A percentile compares a stretch with the other conserved stretches of the same genome.
phyloP scores from a whole-genome alignment of 1,140 invertebrate genomes.

The Caenorhabditis remanei region DNA sequence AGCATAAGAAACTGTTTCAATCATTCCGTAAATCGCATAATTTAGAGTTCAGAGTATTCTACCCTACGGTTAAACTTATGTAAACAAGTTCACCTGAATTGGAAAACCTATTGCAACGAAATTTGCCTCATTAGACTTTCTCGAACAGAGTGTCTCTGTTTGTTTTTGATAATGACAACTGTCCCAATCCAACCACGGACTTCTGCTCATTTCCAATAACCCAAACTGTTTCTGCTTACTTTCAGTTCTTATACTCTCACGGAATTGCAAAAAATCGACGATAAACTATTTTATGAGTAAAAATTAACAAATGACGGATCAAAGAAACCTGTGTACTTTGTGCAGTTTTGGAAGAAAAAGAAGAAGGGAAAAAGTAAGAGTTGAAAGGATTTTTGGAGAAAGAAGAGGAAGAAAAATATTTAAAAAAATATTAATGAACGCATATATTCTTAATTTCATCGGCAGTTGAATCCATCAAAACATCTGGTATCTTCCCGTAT shows the following conservation, averaged over 20 bases:
- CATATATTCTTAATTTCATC: conserved; percentile 26
- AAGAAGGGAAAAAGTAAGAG: neutral
- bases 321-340: conserved; percentile 33
- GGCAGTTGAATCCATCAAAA: conserved; percentile 31
- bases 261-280: no score
- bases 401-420: neutral
- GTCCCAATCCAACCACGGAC: no score
- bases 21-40: no score
- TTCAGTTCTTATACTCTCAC: neutral
- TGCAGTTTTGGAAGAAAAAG: conserved; percentile 24
- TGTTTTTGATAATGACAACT: no score
- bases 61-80: no score
- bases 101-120: no score
- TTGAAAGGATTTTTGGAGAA: neutral
- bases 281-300: neutral
- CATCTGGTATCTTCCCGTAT: conserved; percentile 59
- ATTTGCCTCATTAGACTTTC: no score
- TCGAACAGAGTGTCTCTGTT: no score
- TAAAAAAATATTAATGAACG: neutral
- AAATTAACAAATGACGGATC: conserved; percentile 29
- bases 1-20: no score
- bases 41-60: no score
- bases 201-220: no score
- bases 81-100: no score
- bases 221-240: neutral